Conservation (phyloP, 2,113 vertebrate genomes). For the Taurulus bubalis region DNA sequence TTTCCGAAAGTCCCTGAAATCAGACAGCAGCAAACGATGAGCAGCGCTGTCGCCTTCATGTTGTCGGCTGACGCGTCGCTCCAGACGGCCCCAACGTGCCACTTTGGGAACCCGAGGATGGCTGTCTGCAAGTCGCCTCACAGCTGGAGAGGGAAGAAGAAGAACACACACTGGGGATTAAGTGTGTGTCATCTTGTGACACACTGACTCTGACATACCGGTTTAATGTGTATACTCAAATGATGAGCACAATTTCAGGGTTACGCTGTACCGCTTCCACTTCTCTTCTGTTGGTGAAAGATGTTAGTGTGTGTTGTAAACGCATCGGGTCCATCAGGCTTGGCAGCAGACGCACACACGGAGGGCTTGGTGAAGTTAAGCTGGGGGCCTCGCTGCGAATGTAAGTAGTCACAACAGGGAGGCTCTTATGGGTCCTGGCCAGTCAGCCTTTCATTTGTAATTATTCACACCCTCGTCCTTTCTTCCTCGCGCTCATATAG, state of each 20-base stretch:
- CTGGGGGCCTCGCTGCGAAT: constrained; percentile 53
- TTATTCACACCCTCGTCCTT: constrained; percentile 71
- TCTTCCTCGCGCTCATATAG: constrained; percentile 59
- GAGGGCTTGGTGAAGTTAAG: constrained; percentile 40
- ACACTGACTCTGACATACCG: constrained; percentile 11
- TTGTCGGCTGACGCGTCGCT: constrained; percentile 35
- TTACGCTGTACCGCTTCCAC: too few relatives aligned
- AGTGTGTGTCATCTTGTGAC: constrained; percentile 24
- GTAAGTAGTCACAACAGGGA: constrained; percentile 56
- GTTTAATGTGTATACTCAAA: constrained; percentile 26
- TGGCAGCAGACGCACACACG: constrained; percentile 20
- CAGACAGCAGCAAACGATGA: constrained; percentile 66
- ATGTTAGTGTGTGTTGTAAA: constrained; percentile 6
- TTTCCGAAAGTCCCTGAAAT: constrained; percentile 52
- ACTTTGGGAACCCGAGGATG: constrained; percentile 37
- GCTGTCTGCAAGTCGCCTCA: constrained; percentile 22
- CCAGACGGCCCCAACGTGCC: constrained; percentile 41
- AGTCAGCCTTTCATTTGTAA: constrained; percentile 65
- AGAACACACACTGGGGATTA: constrained; percentile 33
- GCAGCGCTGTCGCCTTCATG: constrained; percentile 72
- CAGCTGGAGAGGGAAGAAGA: constrained; percentile 38
- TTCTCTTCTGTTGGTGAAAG: too few relatives aligned
- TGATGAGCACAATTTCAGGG: background rate
- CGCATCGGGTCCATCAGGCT: constrained; percentile 3
- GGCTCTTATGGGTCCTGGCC: constrained; percentile 43